These are phyloP conservation scores for Sebastes hopkinsi DNA, from an alignment of 2,797 vertebrate genomes.

Conservation along the genomic window DNA sequence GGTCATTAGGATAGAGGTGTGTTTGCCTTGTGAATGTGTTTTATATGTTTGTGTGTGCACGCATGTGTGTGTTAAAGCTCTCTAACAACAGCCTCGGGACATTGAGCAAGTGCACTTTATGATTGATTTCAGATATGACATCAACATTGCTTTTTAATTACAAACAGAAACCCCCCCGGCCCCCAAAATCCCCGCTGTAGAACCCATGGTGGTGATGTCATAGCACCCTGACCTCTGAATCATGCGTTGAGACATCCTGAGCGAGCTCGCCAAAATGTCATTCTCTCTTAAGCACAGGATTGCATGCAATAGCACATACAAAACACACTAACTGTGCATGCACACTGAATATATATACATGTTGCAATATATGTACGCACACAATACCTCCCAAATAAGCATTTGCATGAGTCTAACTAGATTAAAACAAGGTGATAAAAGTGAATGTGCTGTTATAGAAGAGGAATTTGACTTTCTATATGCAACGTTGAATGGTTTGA, in stretches of 20 bases:
- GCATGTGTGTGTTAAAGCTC: background rate
- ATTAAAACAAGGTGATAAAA: conserved; percentile 32
- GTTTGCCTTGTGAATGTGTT: background rate
- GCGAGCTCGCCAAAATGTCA: conserved; percentile 35
- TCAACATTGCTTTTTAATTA: conserved; percentile 58
- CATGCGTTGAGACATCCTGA: conserved; percentile 46
- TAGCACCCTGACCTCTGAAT: conserved; percentile 59
- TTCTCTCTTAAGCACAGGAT: background rate
- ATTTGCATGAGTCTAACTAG: background rate
- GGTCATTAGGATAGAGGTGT: background rate
- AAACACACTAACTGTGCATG: background rate
- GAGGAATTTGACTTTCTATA: conserved; percentile 1
- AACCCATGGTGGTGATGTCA: conserved; percentile 72
- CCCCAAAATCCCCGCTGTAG: conserved; percentile 47
- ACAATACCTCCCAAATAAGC: background rate
- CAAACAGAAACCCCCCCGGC: conserved; percentile 55
- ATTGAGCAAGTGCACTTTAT: conserved; percentile 14
- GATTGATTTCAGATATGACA: conserved; percentile 59
- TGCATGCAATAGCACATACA: background rate
- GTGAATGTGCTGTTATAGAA: background rate
- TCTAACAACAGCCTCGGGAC: conserved; percentile 17
- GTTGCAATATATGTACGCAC: background rate
- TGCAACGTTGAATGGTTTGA: conserved; percentile 1
- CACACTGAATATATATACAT: background rate
- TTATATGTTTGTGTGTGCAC: background rate